Evolutionary conservation across 2,113 vertebrate genomes (phyloP).

Genomic region (Atrichornis clamosus): DNA sequence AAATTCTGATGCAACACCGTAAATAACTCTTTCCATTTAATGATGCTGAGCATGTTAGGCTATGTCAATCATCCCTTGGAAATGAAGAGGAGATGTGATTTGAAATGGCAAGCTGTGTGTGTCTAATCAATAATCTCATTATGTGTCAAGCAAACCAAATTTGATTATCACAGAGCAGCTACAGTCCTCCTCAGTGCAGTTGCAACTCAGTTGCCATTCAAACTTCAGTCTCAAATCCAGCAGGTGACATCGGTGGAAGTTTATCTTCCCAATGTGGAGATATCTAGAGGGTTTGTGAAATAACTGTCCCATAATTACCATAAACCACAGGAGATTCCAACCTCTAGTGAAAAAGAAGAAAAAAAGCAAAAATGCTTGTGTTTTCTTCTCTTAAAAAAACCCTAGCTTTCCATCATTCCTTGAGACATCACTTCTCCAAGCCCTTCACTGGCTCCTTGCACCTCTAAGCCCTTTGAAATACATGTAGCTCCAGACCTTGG

Average conservation of each 20-base stretch:
- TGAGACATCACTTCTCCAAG: background rate
- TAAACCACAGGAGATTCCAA: background rate
- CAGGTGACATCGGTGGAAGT: background rate
- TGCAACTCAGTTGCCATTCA: background rate
- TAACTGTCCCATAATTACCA: background rate
- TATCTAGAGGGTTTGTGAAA: background rate
- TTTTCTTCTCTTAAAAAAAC: background rate
- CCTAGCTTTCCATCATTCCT: background rate
- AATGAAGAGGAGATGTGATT: conserved; percentile 57
- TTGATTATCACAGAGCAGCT: conserved; percentile 45
- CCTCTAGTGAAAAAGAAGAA: background rate
- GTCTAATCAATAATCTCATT: conserved; percentile 66
- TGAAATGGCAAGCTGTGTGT: conserved; percentile 41
- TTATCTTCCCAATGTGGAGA: background rate
- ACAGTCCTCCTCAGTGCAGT: background rate
- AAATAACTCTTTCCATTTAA: conserved; percentile 57
- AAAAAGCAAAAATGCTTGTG: background rate
- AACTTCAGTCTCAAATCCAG: background rate
- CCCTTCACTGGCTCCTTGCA: background rate
- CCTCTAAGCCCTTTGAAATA: background rate
- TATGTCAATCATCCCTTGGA: conserved; percentile 43
- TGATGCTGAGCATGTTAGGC: conserved; percentile 40
- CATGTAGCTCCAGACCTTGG: background rate
- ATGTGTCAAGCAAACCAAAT: conserved; percentile 57
- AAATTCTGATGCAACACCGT: conserved; percentile 28